A percentile compares a stretch with the other conserved stretches of the same genome.
These are phyloP conservation scores for Semotilus atromaculatus DNA, from an alignment of 2,797 vertebrate genomes.

Conservation along the genomic window DNA sequence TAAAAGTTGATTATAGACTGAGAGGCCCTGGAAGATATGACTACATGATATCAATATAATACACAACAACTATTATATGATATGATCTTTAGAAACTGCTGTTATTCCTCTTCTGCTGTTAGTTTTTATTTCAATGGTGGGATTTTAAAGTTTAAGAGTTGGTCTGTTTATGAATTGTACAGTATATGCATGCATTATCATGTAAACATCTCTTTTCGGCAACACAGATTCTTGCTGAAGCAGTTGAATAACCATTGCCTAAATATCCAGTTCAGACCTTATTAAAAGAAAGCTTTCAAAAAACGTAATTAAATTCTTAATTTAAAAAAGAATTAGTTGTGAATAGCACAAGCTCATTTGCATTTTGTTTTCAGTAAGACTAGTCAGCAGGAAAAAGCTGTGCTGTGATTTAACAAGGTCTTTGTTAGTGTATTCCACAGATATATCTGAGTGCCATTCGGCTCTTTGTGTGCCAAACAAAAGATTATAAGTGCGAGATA, in stretches of 20 bases:
- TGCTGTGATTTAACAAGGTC: conserved; percentile 49
- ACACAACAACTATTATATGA: not conserved
- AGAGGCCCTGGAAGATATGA: not conserved
- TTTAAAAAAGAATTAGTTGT: conserved; percentile 18
- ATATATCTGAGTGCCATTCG: conserved; percentile 49
- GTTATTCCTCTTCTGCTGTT: not conserved
- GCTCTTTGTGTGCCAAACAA: conserved; percentile 56
- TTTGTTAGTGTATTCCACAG: conserved; percentile 49
- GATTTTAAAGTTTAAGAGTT: not conserved
- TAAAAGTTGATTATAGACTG: not conserved
- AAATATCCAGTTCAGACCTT: not conserved
- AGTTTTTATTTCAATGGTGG: not conserved
- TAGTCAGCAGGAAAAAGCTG: conserved; percentile 26
- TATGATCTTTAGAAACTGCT: not conserved
- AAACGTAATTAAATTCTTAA: conserved; percentile 3
- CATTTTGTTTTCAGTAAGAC: conserved; percentile 35
- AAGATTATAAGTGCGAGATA: conserved; percentile 54
- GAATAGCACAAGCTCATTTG: conserved; percentile 15
- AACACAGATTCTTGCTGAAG: not conserved
- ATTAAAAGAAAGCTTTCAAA: not conserved
- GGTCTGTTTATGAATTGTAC: not conserved
- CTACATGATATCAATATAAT: not conserved
- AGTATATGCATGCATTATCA: not conserved
- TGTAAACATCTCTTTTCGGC: not conserved
- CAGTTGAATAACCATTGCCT: not conserved